Evolutionary conservation across 2,797 vertebrate genomes (phyloP).

Genomic region (Champsocephalus esox): DNA sequence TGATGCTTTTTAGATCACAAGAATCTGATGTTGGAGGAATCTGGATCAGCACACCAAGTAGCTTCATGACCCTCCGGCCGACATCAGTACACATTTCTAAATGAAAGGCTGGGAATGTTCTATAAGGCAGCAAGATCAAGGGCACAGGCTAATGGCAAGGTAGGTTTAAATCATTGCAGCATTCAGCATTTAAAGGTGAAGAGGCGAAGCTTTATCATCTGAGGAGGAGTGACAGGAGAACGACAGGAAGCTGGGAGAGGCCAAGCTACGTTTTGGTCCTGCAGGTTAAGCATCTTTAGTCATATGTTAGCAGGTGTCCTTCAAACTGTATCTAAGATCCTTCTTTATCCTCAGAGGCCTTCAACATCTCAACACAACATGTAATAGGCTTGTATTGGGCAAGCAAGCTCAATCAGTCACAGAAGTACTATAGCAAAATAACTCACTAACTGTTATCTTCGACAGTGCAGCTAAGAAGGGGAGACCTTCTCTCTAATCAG

Average conservation of each 20-base stretch:
- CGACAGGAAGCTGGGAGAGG: constrained; percentile 54
- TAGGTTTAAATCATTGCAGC: constrained; percentile 64
- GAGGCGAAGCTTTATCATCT: constrained; percentile 63
- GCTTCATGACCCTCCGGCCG: constrained; percentile 40
- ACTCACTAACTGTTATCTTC: constrained; percentile 48
- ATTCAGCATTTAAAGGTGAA: constrained; percentile 70
- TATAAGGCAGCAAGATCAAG: constrained; percentile 83
- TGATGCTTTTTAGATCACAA: constrained; percentile 14
- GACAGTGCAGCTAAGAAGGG: constrained; percentile 65
- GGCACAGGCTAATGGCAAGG: constrained; percentile 75
- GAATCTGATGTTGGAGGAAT: constrained; percentile 30
- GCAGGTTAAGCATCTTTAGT: constrained; percentile 65
- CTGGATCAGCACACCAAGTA: constrained; percentile 53
- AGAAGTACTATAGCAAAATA: constrained; percentile 58
- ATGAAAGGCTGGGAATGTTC: constrained; percentile 77
- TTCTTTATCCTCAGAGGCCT: constrained; percentile 47
- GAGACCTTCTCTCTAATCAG: constrained; percentile 59
- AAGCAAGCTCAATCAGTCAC: constrained; percentile 53
- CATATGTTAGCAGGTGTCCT: constrained; percentile 55
- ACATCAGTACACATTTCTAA: constrained; percentile 53
- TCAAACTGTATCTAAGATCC: constrained; percentile 48
- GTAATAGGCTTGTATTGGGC: constrained; percentile 38
- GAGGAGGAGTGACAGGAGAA: constrained; percentile 47
- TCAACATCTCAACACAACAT: constrained; percentile 33
- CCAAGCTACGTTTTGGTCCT: constrained; percentile 76